phyloP scores from a whole-genome alignment of 1,140 invertebrate species.

The Drosophila albomicans region DNA sequence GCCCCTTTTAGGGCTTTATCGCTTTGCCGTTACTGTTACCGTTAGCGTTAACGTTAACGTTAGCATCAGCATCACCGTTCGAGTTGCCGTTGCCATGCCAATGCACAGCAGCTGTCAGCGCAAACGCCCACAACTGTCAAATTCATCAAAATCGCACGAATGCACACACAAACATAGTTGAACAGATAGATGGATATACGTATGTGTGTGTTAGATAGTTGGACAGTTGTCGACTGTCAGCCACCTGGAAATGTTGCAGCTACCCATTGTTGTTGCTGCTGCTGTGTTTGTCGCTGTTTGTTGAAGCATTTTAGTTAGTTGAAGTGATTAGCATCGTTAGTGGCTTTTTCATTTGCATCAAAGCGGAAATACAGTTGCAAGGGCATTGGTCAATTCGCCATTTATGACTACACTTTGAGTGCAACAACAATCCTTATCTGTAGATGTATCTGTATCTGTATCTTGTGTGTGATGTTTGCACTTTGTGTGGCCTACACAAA shows the following conservation, averaged over 20 bases:
- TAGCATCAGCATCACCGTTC: slow-evolving; percentile 23
- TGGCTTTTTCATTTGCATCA: slow-evolving; percentile 75
- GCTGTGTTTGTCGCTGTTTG: slow-evolving; percentile 53
- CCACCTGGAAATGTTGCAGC: slow-evolving; percentile 70
- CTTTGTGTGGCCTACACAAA: slow-evolving; percentile 45
- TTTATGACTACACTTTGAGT: slow-evolving; percentile 52
- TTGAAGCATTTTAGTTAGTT: slow-evolving; percentile 78
- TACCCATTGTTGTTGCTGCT: slow-evolving; percentile 41
- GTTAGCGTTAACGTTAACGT: background rate
- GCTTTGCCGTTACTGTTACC: slow-evolving; percentile 7
- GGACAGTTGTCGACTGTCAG: slow-evolving; percentile 68
- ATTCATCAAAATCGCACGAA: slow-evolving; percentile 84
- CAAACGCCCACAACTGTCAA: slow-evolving; percentile 84
- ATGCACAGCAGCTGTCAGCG: slow-evolving; percentile 76
- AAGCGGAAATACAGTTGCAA: slow-evolving; percentile 72
- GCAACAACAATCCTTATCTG: background rate
- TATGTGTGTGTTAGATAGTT: slow-evolving; percentile 43
- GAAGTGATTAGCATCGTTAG: slow-evolving; percentile 81
- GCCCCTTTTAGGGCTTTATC: slow-evolving; percentile 21
- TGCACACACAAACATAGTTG: slow-evolving; percentile 49
- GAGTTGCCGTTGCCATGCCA: slow-evolving; percentile 62
- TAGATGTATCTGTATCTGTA: background rate
- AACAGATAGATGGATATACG: slow-evolving; percentile 20
- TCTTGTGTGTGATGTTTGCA: slow-evolving; percentile 22
- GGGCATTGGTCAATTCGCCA: slow-evolving; percentile 60